These are phyloP conservation scores for Augiades crinisus DNA, from an alignment of 2,888 invertebrate species.

Conservation along the genomic window DNA sequence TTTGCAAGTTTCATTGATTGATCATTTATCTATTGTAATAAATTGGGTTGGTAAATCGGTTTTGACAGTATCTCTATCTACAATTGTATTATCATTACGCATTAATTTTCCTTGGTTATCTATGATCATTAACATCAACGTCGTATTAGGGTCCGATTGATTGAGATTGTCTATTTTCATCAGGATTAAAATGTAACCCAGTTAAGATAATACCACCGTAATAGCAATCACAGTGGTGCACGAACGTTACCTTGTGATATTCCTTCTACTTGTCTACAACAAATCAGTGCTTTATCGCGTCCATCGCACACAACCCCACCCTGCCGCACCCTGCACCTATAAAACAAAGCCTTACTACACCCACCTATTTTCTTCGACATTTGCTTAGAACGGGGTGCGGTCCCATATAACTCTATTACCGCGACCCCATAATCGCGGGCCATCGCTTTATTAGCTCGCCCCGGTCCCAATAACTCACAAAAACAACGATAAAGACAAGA, in stretches of 20 bases:
- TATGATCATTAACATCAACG: neutral
- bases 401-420: constrained; percentile 57
- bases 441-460: constrained; percentile 52
- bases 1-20: no score
- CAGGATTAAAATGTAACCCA: neutral
- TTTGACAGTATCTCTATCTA: neutral
- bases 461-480: constrained; percentile 52
- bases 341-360: constrained; percentile 48
- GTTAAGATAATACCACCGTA: constrained; percentile 16
- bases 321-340: constrained; percentile 56
- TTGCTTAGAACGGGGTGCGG: constrained; percentile 64
- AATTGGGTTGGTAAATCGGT: neutral
- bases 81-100: neutral
- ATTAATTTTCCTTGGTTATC: neutral
- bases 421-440: constrained; percentile 53
- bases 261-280: constrained; percentile 50
- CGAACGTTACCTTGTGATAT: constrained; percentile 53
- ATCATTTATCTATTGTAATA: neutral
- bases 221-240: constrained; percentile 30
- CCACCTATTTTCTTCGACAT: constrained; percentile 63
- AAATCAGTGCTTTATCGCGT: constrained; percentile 56
- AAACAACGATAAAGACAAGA: constrained; percentile 66
- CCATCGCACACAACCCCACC: constrained; percentile 47
- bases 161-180: neutral
- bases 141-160: neutral